Base-by-base conservation (phyloP, 2,797 vertebrate genomes). In the Liasis olivaceus region DNA sequence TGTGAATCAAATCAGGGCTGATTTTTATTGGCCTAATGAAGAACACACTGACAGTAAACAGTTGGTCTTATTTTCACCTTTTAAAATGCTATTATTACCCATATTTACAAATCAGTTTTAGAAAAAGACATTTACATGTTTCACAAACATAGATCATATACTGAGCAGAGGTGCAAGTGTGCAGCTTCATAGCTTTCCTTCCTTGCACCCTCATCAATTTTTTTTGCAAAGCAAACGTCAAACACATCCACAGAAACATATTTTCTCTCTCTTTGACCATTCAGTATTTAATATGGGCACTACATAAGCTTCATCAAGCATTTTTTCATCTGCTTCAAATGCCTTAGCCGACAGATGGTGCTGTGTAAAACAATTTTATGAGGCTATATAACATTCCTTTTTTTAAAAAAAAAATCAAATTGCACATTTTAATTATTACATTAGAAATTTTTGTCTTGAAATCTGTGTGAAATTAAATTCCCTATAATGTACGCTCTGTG, bases 281-380 rank as follows among this genome's bases (percentile, higher is more conserved):
- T 96, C 59, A 69, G 91, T 81, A 28, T 90, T 94, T 88, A 92
- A 95, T 85, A 36, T 93, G 77, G 93, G 95, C 95, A 91, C 59
- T 93, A 69, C 64, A 77, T 93, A 95, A 96, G 96, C 94, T 97
- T 58, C 94, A 97, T 96, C 92, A 96, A 66, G 93, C 90, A 94
- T 96, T 96, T 77, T 96, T 96, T 97, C 95, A 95, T 96, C 84
- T 96, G 92, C 96, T 96, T 94, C 96, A 97, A 96, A 93, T 96
- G 95, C 94, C 91, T 96, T 89, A 96, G 90, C 95, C 97, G 97
- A 98, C 97, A 97, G 97, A 97, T 97, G 96, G 97, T 97, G 95
- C 96, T 96, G 90, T 94, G 66, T 86, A 96, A 97, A 97, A 96
- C 51, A 96, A 94, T 97, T 98, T 98, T 95, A 98, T 96, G 95